These are phyloP conservation scores for Paratilapia polleni DNA, from an alignment of 2,113 vertebrate genomes.

Conservation along the genomic window DNA sequence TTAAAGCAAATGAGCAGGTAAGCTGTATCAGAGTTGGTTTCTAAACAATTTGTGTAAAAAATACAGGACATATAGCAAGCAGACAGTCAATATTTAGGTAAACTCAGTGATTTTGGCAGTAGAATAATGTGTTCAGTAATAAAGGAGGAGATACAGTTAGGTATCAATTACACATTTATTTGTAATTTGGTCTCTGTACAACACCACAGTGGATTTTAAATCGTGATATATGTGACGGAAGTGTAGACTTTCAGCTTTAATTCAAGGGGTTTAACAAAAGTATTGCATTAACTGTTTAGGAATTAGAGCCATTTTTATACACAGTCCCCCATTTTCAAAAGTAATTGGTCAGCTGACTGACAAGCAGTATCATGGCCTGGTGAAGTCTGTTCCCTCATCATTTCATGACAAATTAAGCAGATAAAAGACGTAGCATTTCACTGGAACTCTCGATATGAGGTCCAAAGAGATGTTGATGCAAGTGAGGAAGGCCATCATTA, in stretches of 20 bases:
- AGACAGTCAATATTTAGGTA: conserved; percentile 6
- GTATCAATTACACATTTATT: neutral
- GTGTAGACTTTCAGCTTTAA: neutral
- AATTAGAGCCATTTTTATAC: neutral
- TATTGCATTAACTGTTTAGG: neutral
- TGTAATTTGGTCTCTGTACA: neutral
- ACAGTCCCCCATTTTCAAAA: neutral
- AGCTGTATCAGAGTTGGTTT: neutral
- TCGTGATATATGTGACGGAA: neutral
- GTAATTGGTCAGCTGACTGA: neutral
- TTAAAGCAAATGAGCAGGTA: conserved; percentile 29
- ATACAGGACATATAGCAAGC: neutral
- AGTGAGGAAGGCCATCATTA: neutral
- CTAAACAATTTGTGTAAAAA: neutral
- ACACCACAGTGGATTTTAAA: no score
- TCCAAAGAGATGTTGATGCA: neutral
- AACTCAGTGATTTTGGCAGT: neutral
- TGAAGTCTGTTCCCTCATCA: neutral
- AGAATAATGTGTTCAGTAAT: neutral
- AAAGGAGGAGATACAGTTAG: neutral
- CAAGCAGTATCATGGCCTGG: neutral
- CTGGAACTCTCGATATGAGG: neutral
- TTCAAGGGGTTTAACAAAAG: neutral
- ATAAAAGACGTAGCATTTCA: neutral
- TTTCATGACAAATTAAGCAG: neutral